These are phyloP conservation scores for Cotesia vestalis DNA, from an alignment of 1,140 invertebrate species.

Conservation along the genomic window DNA sequence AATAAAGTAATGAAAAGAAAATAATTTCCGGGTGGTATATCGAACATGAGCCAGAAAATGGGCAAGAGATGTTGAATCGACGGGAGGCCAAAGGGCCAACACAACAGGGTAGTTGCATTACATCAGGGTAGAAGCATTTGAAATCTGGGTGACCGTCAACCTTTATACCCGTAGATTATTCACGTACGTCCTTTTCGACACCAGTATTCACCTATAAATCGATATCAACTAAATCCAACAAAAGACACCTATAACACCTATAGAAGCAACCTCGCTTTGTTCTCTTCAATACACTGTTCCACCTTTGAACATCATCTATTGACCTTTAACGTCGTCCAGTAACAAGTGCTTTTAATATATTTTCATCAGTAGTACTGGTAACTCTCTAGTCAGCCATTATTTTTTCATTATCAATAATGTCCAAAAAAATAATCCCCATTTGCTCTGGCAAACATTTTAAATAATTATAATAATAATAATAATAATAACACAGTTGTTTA, in stretches of 20 bases:
- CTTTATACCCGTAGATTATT: neutral
- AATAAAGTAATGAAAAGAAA: neutral
- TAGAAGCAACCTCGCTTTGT: constrained; percentile 6
- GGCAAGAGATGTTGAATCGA: constrained; percentile 38
- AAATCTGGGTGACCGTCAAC: constrained; percentile 24
- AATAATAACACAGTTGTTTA: neutral
- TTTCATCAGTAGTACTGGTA: too few relatives aligned
- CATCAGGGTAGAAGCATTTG: constrained; percentile 29
- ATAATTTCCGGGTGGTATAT: constrained; percentile 8
- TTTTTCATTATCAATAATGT: too few relatives aligned
- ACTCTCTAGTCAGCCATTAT: too few relatives aligned
- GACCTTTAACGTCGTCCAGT: too few relatives aligned
- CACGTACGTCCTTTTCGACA: neutral
- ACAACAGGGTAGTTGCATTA: constrained; percentile 49
- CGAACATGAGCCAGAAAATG: constrained; percentile 8
- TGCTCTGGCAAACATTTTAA: too few relatives aligned
- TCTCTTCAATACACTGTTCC: neutral
- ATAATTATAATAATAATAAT: too few relatives aligned
- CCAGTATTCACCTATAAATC: constrained; percentile 17
- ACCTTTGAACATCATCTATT: neutral
- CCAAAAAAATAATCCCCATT: too few relatives aligned
- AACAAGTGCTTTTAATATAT: too few relatives aligned
- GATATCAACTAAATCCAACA: constrained; percentile 27
- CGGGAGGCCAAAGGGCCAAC: constrained; percentile 44
- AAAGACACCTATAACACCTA: constrained; percentile 12